Percentiles rank a stretch among this genome's conserved stretches.
These are phyloP conservation scores for Agrotis clavis DNA, from an alignment of 2,888 invertebrate species.

Conservation along the genomic window DNA sequence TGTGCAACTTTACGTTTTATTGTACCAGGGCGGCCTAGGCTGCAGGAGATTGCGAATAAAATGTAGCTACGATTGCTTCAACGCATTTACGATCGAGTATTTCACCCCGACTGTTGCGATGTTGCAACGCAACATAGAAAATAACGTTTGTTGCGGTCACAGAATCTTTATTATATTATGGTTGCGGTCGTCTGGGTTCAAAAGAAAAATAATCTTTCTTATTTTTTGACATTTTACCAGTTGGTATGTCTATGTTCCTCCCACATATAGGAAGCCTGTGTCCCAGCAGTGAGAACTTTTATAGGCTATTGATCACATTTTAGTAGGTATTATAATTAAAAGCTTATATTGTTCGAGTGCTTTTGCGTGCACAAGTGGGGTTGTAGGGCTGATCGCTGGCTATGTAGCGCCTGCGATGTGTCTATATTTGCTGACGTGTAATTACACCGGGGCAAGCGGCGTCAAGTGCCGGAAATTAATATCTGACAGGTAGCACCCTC, in stretches of 20 bases:
- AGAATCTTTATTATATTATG: no score
- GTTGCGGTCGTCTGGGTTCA: conserved; percentile 28
- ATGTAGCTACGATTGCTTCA: conserved; percentile 67
- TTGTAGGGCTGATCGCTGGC: conserved; percentile 41
- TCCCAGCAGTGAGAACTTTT: no score
- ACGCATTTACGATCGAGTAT: conserved; percentile 62
- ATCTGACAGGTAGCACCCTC: conserved; percentile 79
- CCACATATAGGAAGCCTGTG: no score
- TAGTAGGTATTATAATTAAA: conserved; percentile 47
- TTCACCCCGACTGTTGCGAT: conserved; percentile 49
- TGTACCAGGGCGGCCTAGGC: conserved; percentile 73
- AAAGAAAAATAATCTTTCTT: conserved; percentile 13
- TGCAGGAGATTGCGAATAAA: conserved; percentile 78
- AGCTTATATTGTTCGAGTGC: conserved; percentile 60
- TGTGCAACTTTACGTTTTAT: conserved; percentile 84
- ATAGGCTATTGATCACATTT: conserved; percentile 13
- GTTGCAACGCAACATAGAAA: conserved; percentile 44
- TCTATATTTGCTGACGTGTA: conserved; percentile 79
- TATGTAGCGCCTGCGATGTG: conserved; percentile 63
- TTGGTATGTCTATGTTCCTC: conserved; percentile 23
- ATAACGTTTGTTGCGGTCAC: conserved; percentile 45
- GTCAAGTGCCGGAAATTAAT: conserved; percentile 87
- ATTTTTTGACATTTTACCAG: conserved; percentile 6
- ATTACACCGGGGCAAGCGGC: conserved; percentile 74
- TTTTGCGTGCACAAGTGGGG: conserved; percentile 67